Evolutionary conservation across 2,797 vertebrate genomes (phyloP).

Genomic region (Eulemur coronatus): DNA sequence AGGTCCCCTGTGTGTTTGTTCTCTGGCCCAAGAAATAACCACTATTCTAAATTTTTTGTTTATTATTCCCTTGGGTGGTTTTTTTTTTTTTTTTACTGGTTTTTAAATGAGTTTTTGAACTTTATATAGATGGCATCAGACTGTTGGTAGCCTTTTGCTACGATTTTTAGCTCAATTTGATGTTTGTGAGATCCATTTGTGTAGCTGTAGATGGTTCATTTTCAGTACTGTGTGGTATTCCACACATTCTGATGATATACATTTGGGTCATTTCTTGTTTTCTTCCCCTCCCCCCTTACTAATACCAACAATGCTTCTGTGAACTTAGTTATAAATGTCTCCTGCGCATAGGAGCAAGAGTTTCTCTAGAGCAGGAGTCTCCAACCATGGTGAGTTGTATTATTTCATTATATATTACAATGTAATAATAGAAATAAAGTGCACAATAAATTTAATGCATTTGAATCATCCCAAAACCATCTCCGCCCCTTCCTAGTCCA

Average conservation of each 20-base stretch:
- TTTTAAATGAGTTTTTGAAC: not conserved
- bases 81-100: not conserved
- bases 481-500: no score
- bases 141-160: not conserved
- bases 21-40: not conserved
- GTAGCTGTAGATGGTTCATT: not conserved
- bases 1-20: not conserved
- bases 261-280: not conserved
- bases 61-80: not conserved
- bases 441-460: no score
- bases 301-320: not conserved
- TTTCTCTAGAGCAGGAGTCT: not conserved
- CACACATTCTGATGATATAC: not conserved
- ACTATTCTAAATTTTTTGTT: not conserved
- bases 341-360: not conserved
- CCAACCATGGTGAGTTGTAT: no score
- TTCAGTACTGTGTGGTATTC: not conserved
- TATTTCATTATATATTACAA: no score
- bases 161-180: not conserved
- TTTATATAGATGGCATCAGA: not conserved
- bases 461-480: no score
- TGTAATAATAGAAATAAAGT: no score
- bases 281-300: not conserved
- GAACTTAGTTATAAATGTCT: not conserved
- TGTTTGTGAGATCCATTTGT: not conserved